A percentile compares a stretch with the other conserved stretches of the same genome.
These are phyloP conservation scores for Malachius bipustulatus DNA, from an alignment of 2,888 invertebrate species.

Conservation along the genomic window DNA sequence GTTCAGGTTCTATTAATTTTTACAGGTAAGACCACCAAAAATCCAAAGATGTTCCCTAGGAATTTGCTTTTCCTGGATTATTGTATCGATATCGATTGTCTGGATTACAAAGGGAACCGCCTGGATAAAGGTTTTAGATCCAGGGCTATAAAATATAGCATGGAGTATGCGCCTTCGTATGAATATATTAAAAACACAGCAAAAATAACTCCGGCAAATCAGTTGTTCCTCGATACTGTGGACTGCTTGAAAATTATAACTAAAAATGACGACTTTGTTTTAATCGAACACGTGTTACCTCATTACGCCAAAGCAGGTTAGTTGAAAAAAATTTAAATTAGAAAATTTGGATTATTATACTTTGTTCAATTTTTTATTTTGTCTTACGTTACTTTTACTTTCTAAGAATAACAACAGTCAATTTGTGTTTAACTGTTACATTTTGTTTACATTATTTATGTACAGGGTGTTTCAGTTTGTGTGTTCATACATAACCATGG, in stretches of 20 bases:
- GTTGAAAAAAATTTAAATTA: too few relatives aligned
- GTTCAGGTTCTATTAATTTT: too few relatives aligned
- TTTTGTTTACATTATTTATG: too few relatives aligned
- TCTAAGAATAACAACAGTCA: too few relatives aligned
- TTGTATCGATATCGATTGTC: conserved; percentile 47
- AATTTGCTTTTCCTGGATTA: conserved; percentile 54
- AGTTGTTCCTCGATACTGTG: conserved; percentile 46
- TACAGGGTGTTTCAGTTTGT: too few relatives aligned
- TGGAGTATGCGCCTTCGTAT: conserved; percentile 45
- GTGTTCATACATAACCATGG: too few relatives aligned
- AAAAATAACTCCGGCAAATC: conserved; percentile 45
- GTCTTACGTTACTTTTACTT: too few relatives aligned
- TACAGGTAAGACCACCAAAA: conserved; percentile 25
- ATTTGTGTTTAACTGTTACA: too few relatives aligned
- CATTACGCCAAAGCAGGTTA: conserved; percentile 53
- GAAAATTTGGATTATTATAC: too few relatives aligned
- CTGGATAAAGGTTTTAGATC: conserved; percentile 39
- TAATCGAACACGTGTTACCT: conserved; percentile 50
- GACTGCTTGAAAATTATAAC: conserved; percentile 39
- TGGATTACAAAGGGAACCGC: conserved; percentile 44
- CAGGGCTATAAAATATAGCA: conserved; percentile 46
- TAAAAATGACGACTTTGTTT: conserved; percentile 39
- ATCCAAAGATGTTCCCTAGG: conserved; percentile 30
- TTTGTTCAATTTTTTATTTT: too few relatives aligned
- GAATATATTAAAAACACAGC: conserved; percentile 40